These are phyloP conservation scores for Intellagama lesueurii DNA, from an alignment of 2,797 vertebrate genomes.

Conservation along the genomic window DNA sequence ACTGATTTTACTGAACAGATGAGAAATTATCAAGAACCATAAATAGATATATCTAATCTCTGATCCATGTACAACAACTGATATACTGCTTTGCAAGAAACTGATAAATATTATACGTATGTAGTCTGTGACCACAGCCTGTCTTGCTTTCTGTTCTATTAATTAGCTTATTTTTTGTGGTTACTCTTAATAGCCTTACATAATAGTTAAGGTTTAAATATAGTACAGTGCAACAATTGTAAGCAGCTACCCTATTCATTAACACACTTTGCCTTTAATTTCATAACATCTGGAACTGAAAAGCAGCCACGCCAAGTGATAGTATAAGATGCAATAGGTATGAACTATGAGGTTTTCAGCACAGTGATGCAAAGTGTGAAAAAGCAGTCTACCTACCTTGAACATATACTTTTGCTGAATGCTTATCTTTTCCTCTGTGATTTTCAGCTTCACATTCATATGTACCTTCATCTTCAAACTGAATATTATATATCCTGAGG, in stretches of 20 bases:
- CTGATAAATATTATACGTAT: not conserved
- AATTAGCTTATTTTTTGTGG: not conserved
- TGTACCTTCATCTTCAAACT: conserved; percentile 89
- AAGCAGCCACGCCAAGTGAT: not conserved
- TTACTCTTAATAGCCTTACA: conserved; percentile 1
- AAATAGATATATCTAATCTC: not conserved
- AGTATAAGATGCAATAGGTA: not conserved
- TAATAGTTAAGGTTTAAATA: conserved; percentile 16
- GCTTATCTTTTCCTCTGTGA: conserved; percentile 90
- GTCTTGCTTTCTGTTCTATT: not conserved
- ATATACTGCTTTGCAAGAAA: not conserved
- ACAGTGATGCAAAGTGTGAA: not conserved
- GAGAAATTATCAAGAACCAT: not conserved
- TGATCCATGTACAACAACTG: not conserved
- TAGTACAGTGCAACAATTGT: not conserved
- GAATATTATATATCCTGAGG: conserved; percentile 91
- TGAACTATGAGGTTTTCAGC: conserved; percentile 22
- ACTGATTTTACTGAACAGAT: not conserved
- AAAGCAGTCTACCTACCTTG: conserved; percentile 82
- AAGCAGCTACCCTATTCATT: conserved; percentile 19
- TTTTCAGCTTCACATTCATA: conserved; percentile 94
- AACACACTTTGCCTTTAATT: not conserved
- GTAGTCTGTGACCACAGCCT: not conserved
- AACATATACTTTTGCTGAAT: conserved; percentile 87
- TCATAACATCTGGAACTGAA: conserved; percentile 26